These are phyloP conservation scores for Bradypus variegatus DNA, from an alignment of 2,797 vertebrate genomes.

Conservation along the genomic window DNA sequence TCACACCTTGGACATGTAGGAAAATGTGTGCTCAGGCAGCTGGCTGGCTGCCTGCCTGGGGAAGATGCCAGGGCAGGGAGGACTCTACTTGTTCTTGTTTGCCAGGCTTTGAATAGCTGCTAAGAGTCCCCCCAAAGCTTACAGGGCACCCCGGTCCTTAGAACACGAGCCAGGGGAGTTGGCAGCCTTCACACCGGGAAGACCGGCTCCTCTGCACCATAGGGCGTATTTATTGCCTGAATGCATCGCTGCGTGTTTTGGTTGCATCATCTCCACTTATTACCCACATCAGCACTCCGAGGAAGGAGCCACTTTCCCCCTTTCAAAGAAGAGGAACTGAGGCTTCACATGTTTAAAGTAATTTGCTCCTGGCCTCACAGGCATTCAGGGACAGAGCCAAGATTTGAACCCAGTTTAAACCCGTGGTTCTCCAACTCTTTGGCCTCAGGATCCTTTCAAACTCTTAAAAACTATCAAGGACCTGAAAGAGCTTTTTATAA, in stretches of 20 bases:
- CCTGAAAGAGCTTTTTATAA: background rate
- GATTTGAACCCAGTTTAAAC: background rate
- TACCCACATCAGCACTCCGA: background rate
- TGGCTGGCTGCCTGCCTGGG: slow-evolving; percentile 52
- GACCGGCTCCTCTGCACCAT: fast-evolving
- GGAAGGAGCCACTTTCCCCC: background rate
- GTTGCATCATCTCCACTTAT: background rate
- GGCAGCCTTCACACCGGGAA: background rate
- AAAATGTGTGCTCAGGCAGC: slow-evolving; percentile 61
- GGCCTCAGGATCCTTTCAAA: background rate
- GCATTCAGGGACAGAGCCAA: background rate
- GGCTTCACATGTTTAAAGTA: background rate
- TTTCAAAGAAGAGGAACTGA: background rate
- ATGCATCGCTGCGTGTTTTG: background rate
- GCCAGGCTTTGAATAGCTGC: slow-evolving; percentile 48
- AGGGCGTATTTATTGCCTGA: background rate
- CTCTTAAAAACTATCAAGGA: background rate
- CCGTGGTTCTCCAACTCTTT: background rate
- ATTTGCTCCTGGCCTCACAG: background rate
- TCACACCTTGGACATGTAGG: slow-evolving; percentile 69
- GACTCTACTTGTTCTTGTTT: slow-evolving; percentile 28
- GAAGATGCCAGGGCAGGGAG: slow-evolving; percentile 47
- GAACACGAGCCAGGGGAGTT: background rate
- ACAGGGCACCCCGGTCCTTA: background rate
- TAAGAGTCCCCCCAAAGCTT: slow-evolving; percentile 53